Evolutionary conservation across 2,113 vertebrate species (phyloP).

Genomic region (Chiloscyllium plagiosum): DNA sequence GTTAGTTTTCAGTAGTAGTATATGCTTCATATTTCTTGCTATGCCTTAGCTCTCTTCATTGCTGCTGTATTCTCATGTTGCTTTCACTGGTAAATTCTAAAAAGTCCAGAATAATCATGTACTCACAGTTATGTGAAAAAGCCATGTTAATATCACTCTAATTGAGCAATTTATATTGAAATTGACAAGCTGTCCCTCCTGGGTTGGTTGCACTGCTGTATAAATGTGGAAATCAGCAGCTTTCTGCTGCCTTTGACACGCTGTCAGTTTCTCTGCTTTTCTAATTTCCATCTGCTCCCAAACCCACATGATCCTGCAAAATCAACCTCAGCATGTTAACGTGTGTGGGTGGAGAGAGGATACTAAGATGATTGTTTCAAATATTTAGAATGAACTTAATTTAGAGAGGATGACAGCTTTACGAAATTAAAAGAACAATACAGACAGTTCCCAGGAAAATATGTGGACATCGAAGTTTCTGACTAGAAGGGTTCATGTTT

Average conservation of each 20-base stretch:
- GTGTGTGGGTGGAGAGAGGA: neutral
- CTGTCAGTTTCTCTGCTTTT: neutral
- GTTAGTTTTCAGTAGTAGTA: too few relatives aligned
- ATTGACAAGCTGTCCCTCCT: too few relatives aligned
- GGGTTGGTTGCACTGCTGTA: too few relatives aligned
- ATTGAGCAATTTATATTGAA: too few relatives aligned
- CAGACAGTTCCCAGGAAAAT: neutral
- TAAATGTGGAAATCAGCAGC: neutral
- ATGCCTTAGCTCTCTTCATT: too few relatives aligned
- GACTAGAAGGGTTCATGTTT: neutral
- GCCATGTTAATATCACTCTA: too few relatives aligned
- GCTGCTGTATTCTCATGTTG: too few relatives aligned
- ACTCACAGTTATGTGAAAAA: too few relatives aligned
- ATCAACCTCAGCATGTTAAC: neutral
- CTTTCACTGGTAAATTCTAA: too few relatives aligned
- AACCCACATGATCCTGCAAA: neutral
- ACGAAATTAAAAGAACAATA: too few relatives aligned
- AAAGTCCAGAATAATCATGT: too few relatives aligned
- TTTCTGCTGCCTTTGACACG: neutral
- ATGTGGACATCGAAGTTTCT: neutral
- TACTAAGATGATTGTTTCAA: neutral
- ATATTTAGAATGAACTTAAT: neutral
- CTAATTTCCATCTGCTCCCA: neutral
- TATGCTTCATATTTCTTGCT: too few relatives aligned
- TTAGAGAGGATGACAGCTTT: neutral